Conservation (phyloP, 2,888 invertebrate genomes). For the Chrysomela aeneicollis region DNA sequence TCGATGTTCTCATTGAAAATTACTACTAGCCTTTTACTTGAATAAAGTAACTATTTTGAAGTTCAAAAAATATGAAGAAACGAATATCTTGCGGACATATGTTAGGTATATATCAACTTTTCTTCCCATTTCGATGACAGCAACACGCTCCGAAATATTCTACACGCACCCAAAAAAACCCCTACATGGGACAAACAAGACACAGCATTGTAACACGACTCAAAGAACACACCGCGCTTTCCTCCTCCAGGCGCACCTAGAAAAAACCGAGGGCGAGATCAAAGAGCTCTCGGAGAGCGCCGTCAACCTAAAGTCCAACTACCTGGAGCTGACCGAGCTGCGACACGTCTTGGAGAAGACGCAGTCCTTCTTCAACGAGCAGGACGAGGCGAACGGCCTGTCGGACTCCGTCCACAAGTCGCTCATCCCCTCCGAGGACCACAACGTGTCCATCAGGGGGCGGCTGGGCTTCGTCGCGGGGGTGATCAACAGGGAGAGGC, state of each 20-base stretch:
- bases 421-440: constrained; percentile 64
- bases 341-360: constrained; percentile 92
- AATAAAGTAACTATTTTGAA: too few relatives aligned
- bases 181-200: too few relatives aligned
- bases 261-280: constrained; percentile 95
- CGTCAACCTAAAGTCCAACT: constrained; percentile 90
- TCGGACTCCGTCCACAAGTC: constrained; percentile 65
- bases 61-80: too few relatives aligned
- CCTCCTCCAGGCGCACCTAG: constrained; percentile 78
- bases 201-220: too few relatives aligned
- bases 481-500: constrained; percentile 87
- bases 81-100: too few relatives aligned
- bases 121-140: too few relatives aligned
- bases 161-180: too few relatives aligned
- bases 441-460: constrained; percentile 61
- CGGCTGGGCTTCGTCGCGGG: constrained; percentile 80
- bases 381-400: constrained; percentile 74
- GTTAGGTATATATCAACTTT: too few relatives aligned
- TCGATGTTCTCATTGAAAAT: too few relatives aligned
- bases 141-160: too few relatives aligned
- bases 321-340: constrained; percentile 88
- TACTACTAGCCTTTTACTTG: too few relatives aligned
- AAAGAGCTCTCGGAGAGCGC: constrained; percentile 93
- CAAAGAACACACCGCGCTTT: too few relatives aligned
- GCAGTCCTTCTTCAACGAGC: constrained; percentile 86